Conservation (phyloP, 2,888 invertebrate species). For the Odontocerum albicorne region DNA sequence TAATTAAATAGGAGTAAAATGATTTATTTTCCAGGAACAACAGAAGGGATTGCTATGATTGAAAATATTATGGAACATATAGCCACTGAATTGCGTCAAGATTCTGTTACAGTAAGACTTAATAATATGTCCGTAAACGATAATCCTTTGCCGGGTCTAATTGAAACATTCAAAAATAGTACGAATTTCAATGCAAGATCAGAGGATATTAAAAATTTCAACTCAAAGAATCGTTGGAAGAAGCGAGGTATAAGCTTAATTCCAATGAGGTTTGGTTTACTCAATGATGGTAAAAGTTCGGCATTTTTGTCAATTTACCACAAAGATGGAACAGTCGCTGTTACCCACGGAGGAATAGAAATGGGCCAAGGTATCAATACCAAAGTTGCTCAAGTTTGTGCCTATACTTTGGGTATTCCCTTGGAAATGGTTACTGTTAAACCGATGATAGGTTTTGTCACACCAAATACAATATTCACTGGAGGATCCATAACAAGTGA, state of each 20-base stretch:
- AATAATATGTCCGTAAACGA: slow-evolving; percentile 52
- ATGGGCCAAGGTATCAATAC: slow-evolving; percentile 80
- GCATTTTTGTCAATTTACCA: slow-evolving; percentile 67
- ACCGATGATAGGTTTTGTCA: slow-evolving; percentile 62
- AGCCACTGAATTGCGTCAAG: slow-evolving; percentile 55
- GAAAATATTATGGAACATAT: slow-evolving; percentile 72
- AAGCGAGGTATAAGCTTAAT: slow-evolving; percentile 66
- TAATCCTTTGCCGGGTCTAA: slow-evolving; percentile 49
- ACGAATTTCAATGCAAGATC: slow-evolving; percentile 59
- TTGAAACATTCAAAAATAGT: slow-evolving; percentile 59
- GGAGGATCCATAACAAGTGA: slow-evolving; percentile 79
- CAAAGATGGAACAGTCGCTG: slow-evolving; percentile 65
- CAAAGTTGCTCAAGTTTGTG: slow-evolving; percentile 71
- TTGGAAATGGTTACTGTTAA: slow-evolving; percentile 67
- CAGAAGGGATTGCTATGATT: slow-evolving; percentile 59
- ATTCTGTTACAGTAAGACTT: slow-evolving; percentile 60
- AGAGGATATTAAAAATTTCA: slow-evolving; percentile 57
- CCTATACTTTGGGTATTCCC: slow-evolving; percentile 66
- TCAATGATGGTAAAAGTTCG: slow-evolving; percentile 55
- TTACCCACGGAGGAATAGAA: slow-evolving; percentile 70
- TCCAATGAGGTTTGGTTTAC: slow-evolving; percentile 65
- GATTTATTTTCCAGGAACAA: slow-evolving; percentile 51
- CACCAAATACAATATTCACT: slow-evolving; percentile 67
- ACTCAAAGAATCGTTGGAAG: slow-evolving; percentile 71
- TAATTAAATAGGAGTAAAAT: no score